A percentile compares a stretch with the other conserved stretches of the same genome.
These are phyloP conservation scores for Hydra vulgaris DNA, from an alignment of 30 jellyfish, hydroid and myxozoan species.

Conservation along the genomic window DNA sequence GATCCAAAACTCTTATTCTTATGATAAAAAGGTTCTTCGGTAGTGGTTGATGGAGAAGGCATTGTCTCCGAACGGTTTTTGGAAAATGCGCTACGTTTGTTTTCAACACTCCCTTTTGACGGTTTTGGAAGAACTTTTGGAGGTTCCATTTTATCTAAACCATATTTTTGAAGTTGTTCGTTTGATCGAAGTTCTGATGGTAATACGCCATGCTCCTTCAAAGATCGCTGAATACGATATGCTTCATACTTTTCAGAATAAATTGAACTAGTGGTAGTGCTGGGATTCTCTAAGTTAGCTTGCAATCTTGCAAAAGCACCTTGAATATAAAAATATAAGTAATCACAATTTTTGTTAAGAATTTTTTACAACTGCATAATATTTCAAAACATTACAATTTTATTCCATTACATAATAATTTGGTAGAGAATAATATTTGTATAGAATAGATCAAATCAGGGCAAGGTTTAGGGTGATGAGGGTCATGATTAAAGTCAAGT, in stretches of 20 bases:
- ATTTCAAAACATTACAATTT: too few relatives aligned
- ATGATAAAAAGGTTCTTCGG: not conserved
- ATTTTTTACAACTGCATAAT: too few relatives aligned
- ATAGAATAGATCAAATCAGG: too few relatives aligned
- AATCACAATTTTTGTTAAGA: too few relatives aligned
- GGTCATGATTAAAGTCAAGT: too few relatives aligned
- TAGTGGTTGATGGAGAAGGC: slow-evolving; percentile 8
- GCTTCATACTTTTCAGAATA: slow-evolving; percentile 25
- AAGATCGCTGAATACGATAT: slow-evolving; percentile 17
- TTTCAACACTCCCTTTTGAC: slow-evolving; percentile 16
- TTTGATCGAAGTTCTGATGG: slow-evolving; percentile 23
- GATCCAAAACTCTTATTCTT: not conserved
- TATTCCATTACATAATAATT: too few relatives aligned
- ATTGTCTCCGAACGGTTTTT: slow-evolving; percentile 19
- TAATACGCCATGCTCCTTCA: slow-evolving; percentile 30
- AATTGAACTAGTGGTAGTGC: not conserved
- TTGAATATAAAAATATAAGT: not conserved
- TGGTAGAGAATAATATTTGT: too few relatives aligned
- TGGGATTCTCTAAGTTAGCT: slow-evolving; percentile 19
- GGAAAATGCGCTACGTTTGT: slow-evolving; percentile 21
- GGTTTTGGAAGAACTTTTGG: slow-evolving; percentile 31
- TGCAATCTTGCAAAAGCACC: slow-evolving; percentile 36
- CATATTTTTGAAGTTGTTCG: slow-evolving; percentile 22
- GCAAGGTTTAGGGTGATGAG: too few relatives aligned
- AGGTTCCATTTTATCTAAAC: slow-evolving; percentile 23